A percentile compares a stretch with the other conserved stretches of the same genome.
Conservation (phyloP, 2,888 invertebrate genomes). For the Onchidella celtica region DNA sequence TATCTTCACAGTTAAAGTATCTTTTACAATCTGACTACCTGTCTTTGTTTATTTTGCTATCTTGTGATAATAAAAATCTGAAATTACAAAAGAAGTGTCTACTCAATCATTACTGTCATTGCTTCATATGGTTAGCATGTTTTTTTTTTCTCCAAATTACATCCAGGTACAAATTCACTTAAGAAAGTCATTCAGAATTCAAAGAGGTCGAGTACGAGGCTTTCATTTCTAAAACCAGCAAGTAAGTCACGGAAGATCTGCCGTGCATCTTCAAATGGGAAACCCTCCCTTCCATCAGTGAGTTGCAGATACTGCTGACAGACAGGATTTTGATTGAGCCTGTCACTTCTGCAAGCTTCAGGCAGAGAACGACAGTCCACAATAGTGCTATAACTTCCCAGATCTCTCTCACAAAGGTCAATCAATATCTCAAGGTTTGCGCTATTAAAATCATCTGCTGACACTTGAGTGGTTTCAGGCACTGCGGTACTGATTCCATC, state of each 20-base stretch:
- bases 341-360: neutral
- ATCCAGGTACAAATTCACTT: too few species aligned
- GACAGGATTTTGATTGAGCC: neutral
- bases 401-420: neutral
- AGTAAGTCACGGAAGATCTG: neutral
- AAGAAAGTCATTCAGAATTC: neutral
- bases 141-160: too few species aligned
- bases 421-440: neutral
- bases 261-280: neutral
- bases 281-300: neutral
- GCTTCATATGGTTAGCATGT: too few species aligned
- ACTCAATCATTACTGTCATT: too few species aligned
- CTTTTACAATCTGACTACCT: too few species aligned
- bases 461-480: neutral
- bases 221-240: neutral
- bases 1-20: too few species aligned
- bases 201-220: neutral
- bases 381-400: neutral
- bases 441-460: neutral
- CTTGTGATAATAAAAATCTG: too few species aligned
- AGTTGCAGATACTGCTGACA: neutral
- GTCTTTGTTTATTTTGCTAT: too few species aligned
- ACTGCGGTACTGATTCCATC: neutral
- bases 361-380: neutral
- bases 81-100: too few species aligned